Evolutionary conservation across 2,888 invertebrate species (phyloP).

Genomic region (Dicroscelio sp.): DNA sequence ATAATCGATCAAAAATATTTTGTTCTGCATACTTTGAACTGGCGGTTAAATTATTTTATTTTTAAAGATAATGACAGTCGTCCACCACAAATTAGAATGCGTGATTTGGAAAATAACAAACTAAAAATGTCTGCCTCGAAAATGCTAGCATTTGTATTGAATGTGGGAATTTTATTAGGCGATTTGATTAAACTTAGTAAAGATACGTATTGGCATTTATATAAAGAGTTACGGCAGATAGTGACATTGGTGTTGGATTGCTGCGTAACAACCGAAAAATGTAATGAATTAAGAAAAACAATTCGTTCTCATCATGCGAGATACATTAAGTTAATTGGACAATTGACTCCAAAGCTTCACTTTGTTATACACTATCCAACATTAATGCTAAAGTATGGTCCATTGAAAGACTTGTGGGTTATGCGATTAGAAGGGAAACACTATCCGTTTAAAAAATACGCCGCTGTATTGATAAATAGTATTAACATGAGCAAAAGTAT

Average conservation of each 20-base stretch:
- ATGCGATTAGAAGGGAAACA: slow-evolving; percentile 41
- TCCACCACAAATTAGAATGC: slow-evolving; percentile 4
- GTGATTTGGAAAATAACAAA: slow-evolving; percentile 8
- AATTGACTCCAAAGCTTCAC: slow-evolving; percentile 37
- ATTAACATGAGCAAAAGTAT: slow-evolving; percentile 17
- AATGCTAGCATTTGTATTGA: slow-evolving; percentile 16
- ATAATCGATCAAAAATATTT: slow-evolving; percentile 3
- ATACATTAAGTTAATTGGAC: slow-evolving; percentile 17
- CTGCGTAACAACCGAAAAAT: background rate
- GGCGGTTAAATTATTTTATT: slow-evolving; percentile 9
- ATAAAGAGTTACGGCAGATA: slow-evolving; percentile 1
- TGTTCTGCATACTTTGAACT: slow-evolving; percentile 21
- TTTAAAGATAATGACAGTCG: slow-evolving; percentile 27
- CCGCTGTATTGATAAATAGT: background rate
- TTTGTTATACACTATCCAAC: slow-evolving; percentile 40
- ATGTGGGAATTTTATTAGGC: slow-evolving; percentile 25
- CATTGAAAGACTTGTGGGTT: slow-evolving; percentile 37
- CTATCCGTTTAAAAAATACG: slow-evolving; percentile 34
- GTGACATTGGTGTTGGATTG: background rate
- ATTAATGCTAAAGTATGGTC: slow-evolving; percentile 27
- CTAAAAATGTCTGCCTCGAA: slow-evolving; percentile 41
- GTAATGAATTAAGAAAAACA: background rate
- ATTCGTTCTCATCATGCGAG: background rate
- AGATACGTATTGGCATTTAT: slow-evolving; percentile 16
- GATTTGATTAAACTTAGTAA: background rate